These are phyloP conservation scores for Acropternis orthonyx DNA, from an alignment of 2,797 vertebrate species.

Conservation along the genomic window DNA sequence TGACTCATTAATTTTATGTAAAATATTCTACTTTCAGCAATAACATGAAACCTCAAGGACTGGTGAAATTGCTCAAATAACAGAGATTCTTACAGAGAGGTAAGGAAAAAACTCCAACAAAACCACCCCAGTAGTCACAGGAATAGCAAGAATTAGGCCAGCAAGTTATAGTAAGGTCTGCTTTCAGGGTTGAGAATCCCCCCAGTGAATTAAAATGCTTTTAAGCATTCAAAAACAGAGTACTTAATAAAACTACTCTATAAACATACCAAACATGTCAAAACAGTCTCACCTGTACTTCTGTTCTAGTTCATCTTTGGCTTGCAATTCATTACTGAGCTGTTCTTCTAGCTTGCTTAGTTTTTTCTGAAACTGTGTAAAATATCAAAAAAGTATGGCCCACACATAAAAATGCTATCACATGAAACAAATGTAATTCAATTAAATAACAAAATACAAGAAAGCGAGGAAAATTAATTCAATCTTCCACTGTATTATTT, in stretches of 20 bases:
- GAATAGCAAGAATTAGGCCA: background rate
- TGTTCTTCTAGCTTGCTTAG: conserved; percentile 87
- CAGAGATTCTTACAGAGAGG: background rate
- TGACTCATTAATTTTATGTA: background rate
- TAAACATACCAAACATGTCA: background rate
- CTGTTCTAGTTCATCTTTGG: conserved; percentile 91
- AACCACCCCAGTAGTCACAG: background rate
- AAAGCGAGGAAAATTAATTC: background rate
- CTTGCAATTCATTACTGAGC: conserved; percentile 89
- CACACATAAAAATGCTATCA: background rate
- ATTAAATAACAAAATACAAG: background rate
- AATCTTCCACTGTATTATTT: background rate
- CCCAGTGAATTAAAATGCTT: background rate
- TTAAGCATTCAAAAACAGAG: background rate
- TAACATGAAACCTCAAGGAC: background rate
- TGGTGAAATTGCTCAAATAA: background rate
- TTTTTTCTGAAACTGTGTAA: conserved; percentile 89
- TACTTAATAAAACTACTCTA: background rate
- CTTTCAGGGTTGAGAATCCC: background rate
- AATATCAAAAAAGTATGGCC: conserved; percentile 63
- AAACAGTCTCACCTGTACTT: conserved; percentile 86
- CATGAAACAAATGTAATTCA: background rate
- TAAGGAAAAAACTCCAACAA: background rate
- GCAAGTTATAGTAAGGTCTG: background rate
- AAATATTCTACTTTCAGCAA: background rate